Percentiles rank a stretch among this genome's conserved stretches.
Evolutionary conservation across 2,113 vertebrate species (phyloP).

Genomic region (Hepsetus odoe): DNA sequence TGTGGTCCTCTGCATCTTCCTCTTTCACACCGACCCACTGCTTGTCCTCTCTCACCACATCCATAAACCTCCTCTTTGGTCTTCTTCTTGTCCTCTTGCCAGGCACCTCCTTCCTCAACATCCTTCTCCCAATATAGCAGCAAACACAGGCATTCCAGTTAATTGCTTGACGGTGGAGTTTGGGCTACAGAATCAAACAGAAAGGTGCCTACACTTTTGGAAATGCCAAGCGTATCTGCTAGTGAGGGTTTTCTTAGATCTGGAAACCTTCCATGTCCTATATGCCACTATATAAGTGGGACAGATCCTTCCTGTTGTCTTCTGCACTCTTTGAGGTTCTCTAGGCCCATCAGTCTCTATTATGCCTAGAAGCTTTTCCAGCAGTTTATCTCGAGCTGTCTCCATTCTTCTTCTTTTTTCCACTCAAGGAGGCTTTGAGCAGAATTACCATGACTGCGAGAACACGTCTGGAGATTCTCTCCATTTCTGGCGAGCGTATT

Average conservation of each 20-base stretch:
- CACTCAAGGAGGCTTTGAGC: not conserved
- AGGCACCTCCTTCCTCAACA: too few relatives aligned
- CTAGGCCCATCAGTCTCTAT: slow-evolving; percentile 9
- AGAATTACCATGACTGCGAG: slow-evolving; percentile 14
- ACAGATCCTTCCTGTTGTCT: not conserved
- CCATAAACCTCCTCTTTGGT: too few relatives aligned
- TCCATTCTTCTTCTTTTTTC: not conserved
- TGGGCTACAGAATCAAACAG: not conserved
- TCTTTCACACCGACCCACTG: too few relatives aligned
- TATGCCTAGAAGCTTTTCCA: not conserved
- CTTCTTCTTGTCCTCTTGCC: too few relatives aligned
- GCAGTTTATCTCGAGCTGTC: slow-evolving; percentile 23
- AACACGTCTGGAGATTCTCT: slow-evolving; percentile 4
- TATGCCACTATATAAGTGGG: not conserved
- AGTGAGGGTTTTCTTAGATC: slow-evolving; percentile 10
- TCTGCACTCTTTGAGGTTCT: not conserved
- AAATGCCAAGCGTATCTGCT: not conserved
- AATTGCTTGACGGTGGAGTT: not conserved
- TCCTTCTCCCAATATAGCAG: too few relatives aligned
- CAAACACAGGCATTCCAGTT: not conserved
- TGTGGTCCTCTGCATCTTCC: too few relatives aligned
- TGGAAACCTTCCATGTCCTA: not conserved
- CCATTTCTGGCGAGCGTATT: not conserved
- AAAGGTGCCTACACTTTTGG: not conserved
- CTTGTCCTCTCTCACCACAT: too few relatives aligned